A percentile compares a stretch with the other conserved stretches of the same genome.
These are phyloP conservation scores for Brachirus orientalis DNA, from an alignment of 2,113 vertebrate genomes.

Conservation along the genomic window DNA sequence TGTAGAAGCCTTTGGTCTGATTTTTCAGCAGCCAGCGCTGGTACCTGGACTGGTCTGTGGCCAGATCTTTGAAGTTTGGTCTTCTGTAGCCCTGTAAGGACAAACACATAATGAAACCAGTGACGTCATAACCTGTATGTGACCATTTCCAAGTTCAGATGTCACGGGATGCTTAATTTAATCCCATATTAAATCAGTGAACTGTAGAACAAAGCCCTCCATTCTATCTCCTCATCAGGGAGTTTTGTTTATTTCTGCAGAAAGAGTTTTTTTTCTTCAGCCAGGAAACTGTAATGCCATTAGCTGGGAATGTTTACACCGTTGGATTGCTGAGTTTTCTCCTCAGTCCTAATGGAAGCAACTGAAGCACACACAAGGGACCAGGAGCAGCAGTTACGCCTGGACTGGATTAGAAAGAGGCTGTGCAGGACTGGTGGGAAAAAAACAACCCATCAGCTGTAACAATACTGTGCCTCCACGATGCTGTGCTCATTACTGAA, in stretches of 20 bases:
- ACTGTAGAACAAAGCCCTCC: background rate
- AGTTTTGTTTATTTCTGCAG: slow-evolving; percentile 23
- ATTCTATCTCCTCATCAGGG: slow-evolving; percentile 1
- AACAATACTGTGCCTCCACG: background rate
- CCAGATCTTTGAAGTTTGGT: slow-evolving; percentile 93
- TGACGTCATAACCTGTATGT: too few species aligned
- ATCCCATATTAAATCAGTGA: background rate
- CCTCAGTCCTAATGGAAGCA: slow-evolving; percentile 30
- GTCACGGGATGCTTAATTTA: background rate
- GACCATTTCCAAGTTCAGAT: background rate
- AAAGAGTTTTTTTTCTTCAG: slow-evolving; percentile 18
- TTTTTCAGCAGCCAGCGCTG: slow-evolving; percentile 96
- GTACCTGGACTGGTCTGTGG: slow-evolving; percentile 88
- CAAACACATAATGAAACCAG: background rate
- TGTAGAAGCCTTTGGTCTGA: slow-evolving; percentile 96
- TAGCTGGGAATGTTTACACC: slow-evolving; percentile 38
- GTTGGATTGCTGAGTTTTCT: slow-evolving; percentile 6
- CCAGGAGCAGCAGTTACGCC: slow-evolving; percentile 8
- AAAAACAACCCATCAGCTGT: slow-evolving; percentile 25
- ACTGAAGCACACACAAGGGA: slow-evolving; percentile 5
- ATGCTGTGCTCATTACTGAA: too few species aligned
- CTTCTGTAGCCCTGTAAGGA: slow-evolving; percentile 88
- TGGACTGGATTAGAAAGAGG: slow-evolving; percentile 37
- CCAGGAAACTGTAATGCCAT: slow-evolving; percentile 51
- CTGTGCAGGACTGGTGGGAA: slow-evolving; percentile 13